Evolutionary conservation across 2,797 vertebrate genomes (phyloP), one percentile per base, ranked within the genome.

Genomic region (Neopelma chrysocephalum): DNA sequence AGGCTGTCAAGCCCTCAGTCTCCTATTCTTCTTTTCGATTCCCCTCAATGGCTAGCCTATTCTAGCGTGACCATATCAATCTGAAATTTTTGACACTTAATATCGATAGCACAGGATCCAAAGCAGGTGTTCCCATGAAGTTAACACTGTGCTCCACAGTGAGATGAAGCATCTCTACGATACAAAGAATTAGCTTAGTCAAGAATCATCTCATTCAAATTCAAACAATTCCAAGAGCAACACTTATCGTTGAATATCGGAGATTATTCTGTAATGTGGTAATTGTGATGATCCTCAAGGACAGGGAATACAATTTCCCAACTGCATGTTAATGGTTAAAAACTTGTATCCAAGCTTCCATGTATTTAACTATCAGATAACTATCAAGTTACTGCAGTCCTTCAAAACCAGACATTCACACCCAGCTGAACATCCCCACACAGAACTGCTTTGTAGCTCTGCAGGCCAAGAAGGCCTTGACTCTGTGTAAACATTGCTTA

Each of bases 51-150:
- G 10, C 38, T 53, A 58, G n/a, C 47, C 21, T 47, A 6, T 68
- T 82, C 20, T 50, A 58, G 14, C 54, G 9, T 0, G 0, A 76
- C 6, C 15, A 20, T 22, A 5, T 1, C 22, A 36, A 32, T 32
- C 10, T 43, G 42, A 73, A 20, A 36, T 40, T 11, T 10, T 69
- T 43, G 40, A 48, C 19, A 26, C 3, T 23, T 60, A 13, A 26
- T 56, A 54, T 57, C 17, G 32, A 36, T 36, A 58, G 17, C 17
- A 66, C 10, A 42, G 29, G 18, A 87, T 54, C 12, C n/a, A 89
- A 50, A 72, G 1, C 8, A 62, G 15, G 12, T 45, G 26, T 23
- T 48, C 16, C 16, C 18, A 43, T 19, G 31, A 73, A 73, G 20
- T 4, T 48, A 61, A 31, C 4, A n/a, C 12, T 11, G 10, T 45